Evolutionary conservation across 2,888 invertebrate species (phyloP).

Genomic region (Xiphydria camelus): DNA sequence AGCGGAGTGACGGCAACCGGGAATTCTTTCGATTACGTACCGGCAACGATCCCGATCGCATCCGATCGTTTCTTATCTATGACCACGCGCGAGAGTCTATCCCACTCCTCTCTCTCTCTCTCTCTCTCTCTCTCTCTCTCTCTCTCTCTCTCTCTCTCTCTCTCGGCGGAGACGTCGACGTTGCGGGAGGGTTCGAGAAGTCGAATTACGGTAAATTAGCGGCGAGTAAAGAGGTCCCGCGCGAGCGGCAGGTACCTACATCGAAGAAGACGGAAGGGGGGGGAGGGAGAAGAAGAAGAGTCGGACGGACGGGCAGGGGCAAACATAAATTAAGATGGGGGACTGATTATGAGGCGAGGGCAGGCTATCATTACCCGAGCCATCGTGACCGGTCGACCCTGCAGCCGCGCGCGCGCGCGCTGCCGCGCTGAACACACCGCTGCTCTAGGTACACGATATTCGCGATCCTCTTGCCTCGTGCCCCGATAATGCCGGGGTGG

Average conservation of each 20-base stretch:
- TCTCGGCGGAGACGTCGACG: background rate
- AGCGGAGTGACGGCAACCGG: too few species aligned
- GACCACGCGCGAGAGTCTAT: too few species aligned
- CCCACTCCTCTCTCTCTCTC: too few species aligned
- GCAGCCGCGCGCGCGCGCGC: slow-evolving; percentile 36
- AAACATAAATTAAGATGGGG: slow-evolving; percentile 57
- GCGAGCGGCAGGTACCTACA: slow-evolving; percentile 47
- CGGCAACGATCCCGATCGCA: too few species aligned
- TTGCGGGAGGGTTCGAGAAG: slow-evolving; percentile 9
- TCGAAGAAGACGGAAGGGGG: slow-evolving; percentile 19
- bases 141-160: background rate
- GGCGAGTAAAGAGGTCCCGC: slow-evolving; percentile 43
- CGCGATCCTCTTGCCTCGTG: slow-evolving; percentile 44
- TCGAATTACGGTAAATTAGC: slow-evolving; percentile 53
- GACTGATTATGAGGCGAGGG: slow-evolving; percentile 56
- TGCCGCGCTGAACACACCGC: slow-evolving; percentile 30
- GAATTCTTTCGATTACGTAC: too few species aligned
- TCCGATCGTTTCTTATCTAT: slow-evolving; percentile 1
- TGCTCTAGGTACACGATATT: slow-evolving; percentile 34
- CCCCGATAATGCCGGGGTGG: slow-evolving; percentile 49
- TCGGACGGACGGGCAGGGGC: slow-evolving; percentile 48
- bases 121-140: too few species aligned
- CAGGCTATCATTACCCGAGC: slow-evolving; percentile 55
- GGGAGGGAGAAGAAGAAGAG: slow-evolving; percentile 30
- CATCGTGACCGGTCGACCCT: slow-evolving; percentile 56